Base-by-base conservation (phyloP, 2,888 invertebrate species). In the Caprella mutica region DNA sequence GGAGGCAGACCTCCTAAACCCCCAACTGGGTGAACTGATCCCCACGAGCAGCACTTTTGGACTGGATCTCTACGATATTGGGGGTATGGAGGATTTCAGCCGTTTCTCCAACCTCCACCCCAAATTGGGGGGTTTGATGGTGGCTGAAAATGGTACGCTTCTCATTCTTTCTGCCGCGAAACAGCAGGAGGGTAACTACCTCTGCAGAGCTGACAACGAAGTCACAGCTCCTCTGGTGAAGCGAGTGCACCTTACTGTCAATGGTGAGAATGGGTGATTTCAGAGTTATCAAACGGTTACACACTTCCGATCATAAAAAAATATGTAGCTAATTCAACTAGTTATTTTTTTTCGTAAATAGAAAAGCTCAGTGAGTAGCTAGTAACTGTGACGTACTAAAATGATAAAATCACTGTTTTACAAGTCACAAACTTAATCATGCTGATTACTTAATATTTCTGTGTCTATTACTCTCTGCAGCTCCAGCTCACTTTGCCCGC, bases 151-250 rank as follows among this genome's bases (percentile, higher is more conserved):
- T 64, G 74, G 74, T 3, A 72, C 71, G 5, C 67, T 74, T 52
- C 65, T 69, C 39, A 71, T 74, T 44, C 65, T 65, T 27, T 59
- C 68, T 19, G 71, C 71, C 17, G 61, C 65, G 55, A 70, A 70
- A 56, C 64, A 61, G 23, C 72, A 55, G 54, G 64, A 65, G 44
- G 65, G 65, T 2, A 69, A 70, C 65, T 74, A 72, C 64, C 66
- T 73, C 54, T 74, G 74, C 66, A 71, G 72, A 55, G 70, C 72
- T 24, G 69, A 70, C 58, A 74, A 74, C 61, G 69, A 70, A 4
- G 70, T 74, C 19, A 72, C 72, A 12, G 69, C 70, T 33, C 72
- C 70, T n/a, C 69, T 73, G 57, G 72, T 73, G 67, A 73, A 72
- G 66, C 71, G 72, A 30, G 69, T 74, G 27, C 68, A 69, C 55